A percentile compares a stretch with the other conserved stretches of the same genome.
Evolutionary conservation across 1,140 invertebrate species (phyloP).

Genomic region (Linepithema humile): DNA sequence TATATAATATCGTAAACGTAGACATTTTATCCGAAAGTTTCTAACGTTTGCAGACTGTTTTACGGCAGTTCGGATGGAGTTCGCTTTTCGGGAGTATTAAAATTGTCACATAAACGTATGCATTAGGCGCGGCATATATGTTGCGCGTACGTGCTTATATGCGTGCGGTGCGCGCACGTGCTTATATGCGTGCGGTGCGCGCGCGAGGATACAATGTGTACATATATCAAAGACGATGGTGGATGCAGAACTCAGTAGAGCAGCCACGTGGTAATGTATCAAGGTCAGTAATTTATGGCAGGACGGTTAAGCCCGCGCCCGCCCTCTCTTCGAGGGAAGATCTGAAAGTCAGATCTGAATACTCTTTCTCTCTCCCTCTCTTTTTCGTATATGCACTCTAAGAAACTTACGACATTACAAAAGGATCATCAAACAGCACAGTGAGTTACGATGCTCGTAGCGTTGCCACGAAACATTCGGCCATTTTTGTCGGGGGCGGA

Average conservation of each 20-base stretch:
- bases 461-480: slow-evolving; percentile 18
- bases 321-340: slow-evolving; percentile 66
- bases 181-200: slow-evolving; percentile 49
- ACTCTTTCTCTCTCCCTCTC: neutral
- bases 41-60: slow-evolving; percentile 36
- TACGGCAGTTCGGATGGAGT: slow-evolving; percentile 25
- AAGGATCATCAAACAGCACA: slow-evolving; percentile 40
- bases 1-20: neutral
- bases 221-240: slow-evolving; percentile 67
- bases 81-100: slow-evolving; percentile 41
- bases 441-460: slow-evolving; percentile 24
- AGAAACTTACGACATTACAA: slow-evolving; percentile 38
- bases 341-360: slow-evolving; percentile 80
- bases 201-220: slow-evolving; percentile 48
- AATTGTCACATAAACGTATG: slow-evolving; percentile 20
- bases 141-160: neutral
- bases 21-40: slow-evolving; percentile 16
- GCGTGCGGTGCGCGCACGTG: slow-evolving; percentile 49
- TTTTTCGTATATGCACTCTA: neutral
- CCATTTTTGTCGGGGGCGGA: slow-evolving; percentile 20
- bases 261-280: slow-evolving; percentile 79
- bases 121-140: slow-evolving; percentile 4
- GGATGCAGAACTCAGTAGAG: slow-evolving; percentile 74
- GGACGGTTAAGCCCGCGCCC: slow-evolving; percentile 75
- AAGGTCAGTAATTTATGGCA: slow-evolving; percentile 80